phyloP scores from a whole-genome alignment of 2,888 invertebrate genomes.

The Rosalia funebris region DNA sequence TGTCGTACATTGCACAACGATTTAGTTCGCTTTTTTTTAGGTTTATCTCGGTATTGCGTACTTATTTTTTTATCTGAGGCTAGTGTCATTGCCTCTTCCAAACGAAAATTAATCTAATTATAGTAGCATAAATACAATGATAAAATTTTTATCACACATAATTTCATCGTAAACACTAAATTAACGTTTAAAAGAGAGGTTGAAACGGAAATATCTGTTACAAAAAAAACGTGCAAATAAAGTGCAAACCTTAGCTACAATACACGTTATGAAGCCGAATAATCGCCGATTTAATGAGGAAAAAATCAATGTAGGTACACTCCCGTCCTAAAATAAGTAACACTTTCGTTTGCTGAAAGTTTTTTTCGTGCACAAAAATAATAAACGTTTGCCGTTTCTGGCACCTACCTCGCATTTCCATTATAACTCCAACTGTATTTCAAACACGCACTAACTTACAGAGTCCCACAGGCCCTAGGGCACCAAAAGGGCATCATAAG shows the following conservation, averaged over 20 bases:
- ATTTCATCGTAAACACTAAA: too few relatives aligned
- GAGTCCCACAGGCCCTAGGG: slow-evolving; percentile 19
- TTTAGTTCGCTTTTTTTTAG: neutral
- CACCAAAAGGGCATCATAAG: slow-evolving; percentile 24
- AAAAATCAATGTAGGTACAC: too few relatives aligned
- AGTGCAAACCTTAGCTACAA: too few relatives aligned
- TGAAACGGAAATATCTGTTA: too few relatives aligned
- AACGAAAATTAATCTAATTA: slow-evolving; percentile 12
- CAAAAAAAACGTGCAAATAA: too few relatives aligned
- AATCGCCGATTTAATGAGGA: too few relatives aligned
- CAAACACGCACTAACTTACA: slow-evolving; percentile 33
- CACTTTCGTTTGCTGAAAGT: too few relatives aligned
- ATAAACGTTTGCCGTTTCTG: slow-evolving; percentile 22
- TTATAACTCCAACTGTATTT: slow-evolving; percentile 44
- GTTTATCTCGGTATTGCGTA: slow-evolving; percentile 14
- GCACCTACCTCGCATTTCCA: slow-evolving; percentile 63
- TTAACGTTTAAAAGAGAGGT: too few relatives aligned
- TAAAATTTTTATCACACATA: neutral
- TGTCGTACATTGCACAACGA: too few relatives aligned
- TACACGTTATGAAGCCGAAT: too few relatives aligned
- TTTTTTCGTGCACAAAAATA: slow-evolving; percentile 23
- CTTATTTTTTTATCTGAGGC: slow-evolving; percentile 23
- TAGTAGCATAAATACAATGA: slow-evolving; percentile 3
- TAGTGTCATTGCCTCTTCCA: slow-evolving; percentile 23
- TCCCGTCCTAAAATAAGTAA: too few relatives aligned